Base-by-base conservation (phyloP, 2,113 vertebrate species). In the Stictonetta naevosa region DNA sequence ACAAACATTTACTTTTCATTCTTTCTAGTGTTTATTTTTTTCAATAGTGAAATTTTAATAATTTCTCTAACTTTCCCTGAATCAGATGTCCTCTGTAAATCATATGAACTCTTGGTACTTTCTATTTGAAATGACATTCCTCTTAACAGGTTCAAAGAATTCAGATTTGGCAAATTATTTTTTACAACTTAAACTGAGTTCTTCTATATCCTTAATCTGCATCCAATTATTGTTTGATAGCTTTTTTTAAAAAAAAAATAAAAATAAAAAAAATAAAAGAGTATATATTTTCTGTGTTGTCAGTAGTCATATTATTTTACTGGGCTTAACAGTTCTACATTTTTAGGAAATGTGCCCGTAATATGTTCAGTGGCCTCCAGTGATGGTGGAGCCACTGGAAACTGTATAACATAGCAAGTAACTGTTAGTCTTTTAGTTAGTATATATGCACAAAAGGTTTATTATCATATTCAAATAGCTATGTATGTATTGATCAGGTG, bases 401-500 rank as follows among this genome's bases (percentile, higher is more conserved):
- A 26, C 28, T 68, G 1, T 21, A 6, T 16, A 14, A 2, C 31
- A 6, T 33, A 60, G 23, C 28, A 5, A 6, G 29, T 34, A 66
- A 23, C 33, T 62, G 50, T 7, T 50, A 52, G 1, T 25, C 15
- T 62, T 31, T 46, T 28, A 18, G 3, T 26, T 7, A 63, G 18
- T 10, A 6, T 55, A 6, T 40, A 3, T 23, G 7, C 40, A 40
- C 53, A 22, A 40, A 82, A 80, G 25, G 12, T 66, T 5, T 31
- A 3, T 44, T 62, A 11, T 8, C 10, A 4, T 20, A 26, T 56
- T n/a, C 42, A 59, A 5, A 29, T 46, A 38, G 22, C 36, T 42
- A 5, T 2, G 1, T 3, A 6, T 52, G 20, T 56, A 10, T 48
- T 78, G 19, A 1, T 10, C 69, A 34, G 31, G 19, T 11, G 8